These are phyloP conservation scores for Nycticebus coucang DNA, from an alignment of 2,113 vertebrate species.

Conservation along the genomic window DNA sequence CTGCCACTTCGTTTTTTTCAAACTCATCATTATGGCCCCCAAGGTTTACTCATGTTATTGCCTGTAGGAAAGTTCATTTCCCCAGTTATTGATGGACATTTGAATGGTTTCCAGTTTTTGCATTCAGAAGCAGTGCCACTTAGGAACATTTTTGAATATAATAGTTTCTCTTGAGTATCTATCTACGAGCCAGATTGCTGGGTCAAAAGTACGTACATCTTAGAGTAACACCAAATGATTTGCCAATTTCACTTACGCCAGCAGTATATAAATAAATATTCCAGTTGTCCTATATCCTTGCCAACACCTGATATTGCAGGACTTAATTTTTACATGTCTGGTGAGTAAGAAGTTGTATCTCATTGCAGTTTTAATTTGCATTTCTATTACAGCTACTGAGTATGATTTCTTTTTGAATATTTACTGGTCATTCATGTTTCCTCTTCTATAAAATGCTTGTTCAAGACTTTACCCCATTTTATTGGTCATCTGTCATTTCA, in stretches of 20 bases:
- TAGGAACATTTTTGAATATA: slow-evolving; percentile 15
- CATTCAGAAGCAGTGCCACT: not conserved
- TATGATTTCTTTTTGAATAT: not conserved
- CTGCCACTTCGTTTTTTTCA: not conserved
- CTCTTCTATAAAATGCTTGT: not conserved
- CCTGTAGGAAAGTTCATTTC: not conserved
- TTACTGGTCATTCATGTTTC: not conserved
- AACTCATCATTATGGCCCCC: not conserved
- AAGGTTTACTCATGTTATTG: not conserved
- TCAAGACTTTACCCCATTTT: slow-evolving; percentile 18
- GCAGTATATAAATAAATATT: not conserved
- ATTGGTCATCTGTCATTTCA: not conserved
- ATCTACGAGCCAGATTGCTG: not conserved
- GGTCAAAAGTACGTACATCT: not conserved
- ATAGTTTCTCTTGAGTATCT: not conserved
- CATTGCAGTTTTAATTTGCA: not conserved
- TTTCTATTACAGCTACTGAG: not conserved
- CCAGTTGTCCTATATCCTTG: not conserved
- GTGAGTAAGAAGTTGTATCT: not conserved
- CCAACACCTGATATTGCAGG: not conserved
- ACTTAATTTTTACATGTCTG: not conserved
- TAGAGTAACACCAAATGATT: not conserved
- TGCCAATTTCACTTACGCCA: not conserved
- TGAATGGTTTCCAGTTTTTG: not conserved
- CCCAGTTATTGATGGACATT: not conserved